These are phyloP conservation scores for Bos taurus DNA, from an alignment of 2,113 vertebrate species.

Conservation along the genomic window ARS-UCD2.0 NC_037356.1:27602001-27602500, in stretches of 20 bases:
- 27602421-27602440: no score
- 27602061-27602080: no score
- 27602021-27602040: not conserved
- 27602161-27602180: no score
- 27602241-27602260: constrained; percentile 28
- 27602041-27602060: not conserved
- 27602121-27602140: no score
- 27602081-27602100: no score
- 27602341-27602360: not conserved
- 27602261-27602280: not conserved
- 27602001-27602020: not conserved
- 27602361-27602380: not conserved
- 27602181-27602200: no score
- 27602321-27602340: not conserved
- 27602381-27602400: no score
- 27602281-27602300: not conserved
- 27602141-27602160: no score
- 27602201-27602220: no score
- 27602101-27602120: no score
- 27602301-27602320: not conserved
- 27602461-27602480: not conserved
- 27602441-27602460: no score
- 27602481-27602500: not conserved
- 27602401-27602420: no score
- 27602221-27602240: constrained; percentile 19